Conservation (phyloP, 30 jellyfish, hydroid and myxozoan species). For the Catostylus mosaicus region DNA sequence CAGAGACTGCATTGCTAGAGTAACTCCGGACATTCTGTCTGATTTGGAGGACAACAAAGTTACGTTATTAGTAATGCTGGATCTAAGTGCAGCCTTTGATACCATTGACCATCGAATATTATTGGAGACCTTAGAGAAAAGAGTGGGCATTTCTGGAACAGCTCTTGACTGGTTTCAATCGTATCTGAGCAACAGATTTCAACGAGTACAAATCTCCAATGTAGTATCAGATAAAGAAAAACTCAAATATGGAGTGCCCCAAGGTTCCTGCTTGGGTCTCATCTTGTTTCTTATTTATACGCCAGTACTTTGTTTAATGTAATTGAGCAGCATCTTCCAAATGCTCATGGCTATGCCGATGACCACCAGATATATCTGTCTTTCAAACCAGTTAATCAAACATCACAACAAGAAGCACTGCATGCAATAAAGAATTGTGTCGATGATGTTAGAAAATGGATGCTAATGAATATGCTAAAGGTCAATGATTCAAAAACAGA, state of each 20-base stretch:
- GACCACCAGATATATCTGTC: background rate
- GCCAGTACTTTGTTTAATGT: background rate
- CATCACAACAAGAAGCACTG: no score
- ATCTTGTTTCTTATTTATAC: background rate
- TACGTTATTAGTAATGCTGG: constrained; percentile 57
- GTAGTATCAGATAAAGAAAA: background rate
- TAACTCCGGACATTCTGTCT: constrained; percentile 33
- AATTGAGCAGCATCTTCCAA: background rate
- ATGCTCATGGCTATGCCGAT: background rate
- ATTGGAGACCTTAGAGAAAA: background rate
- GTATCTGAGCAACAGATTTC: constrained; percentile 5
- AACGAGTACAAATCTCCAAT: constrained; percentile 1
- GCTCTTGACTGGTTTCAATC: constrained; percentile 48
- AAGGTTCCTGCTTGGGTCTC: background rate
- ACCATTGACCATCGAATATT: constrained; percentile 47
- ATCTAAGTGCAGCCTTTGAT: constrained; percentile 65
- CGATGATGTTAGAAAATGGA: no score
- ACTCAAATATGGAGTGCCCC: background rate
- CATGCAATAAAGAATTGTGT: no score
- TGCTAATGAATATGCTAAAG: no score
- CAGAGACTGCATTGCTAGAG: constrained; percentile 58
- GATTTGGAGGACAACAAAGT: constrained; percentile 50
- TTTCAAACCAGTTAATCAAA: no score
- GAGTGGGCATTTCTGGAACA: constrained; percentile 22
- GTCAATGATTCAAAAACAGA: no score